Percentiles rank a stretch among this genome's conserved stretches.
Conservation (phyloP, 1,140 invertebrate genomes). For the Atta cephalotes region DNA sequence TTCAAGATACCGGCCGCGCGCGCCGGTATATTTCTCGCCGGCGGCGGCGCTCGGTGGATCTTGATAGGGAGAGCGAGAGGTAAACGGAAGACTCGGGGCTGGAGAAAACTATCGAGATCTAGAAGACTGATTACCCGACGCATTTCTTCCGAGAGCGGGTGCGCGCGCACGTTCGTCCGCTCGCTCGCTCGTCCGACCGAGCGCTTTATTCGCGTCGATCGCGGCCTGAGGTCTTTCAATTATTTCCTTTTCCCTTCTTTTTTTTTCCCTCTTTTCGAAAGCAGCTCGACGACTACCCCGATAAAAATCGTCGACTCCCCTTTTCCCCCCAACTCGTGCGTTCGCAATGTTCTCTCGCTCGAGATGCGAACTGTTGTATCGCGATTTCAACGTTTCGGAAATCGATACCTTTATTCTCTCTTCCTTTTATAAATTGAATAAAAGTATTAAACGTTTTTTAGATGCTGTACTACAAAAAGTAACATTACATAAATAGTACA, state of each 20-base stretch:
- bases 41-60: conserved; percentile 52
- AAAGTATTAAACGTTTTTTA: neutral
- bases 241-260: conserved; percentile 37
- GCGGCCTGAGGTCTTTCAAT: conserved; percentile 57
- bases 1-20: conserved; percentile 49
- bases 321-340: neutral
- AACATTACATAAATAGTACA: too few species aligned
- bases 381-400: neutral
- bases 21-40: conserved; percentile 63
- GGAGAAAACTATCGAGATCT: conserved; percentile 64
- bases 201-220: conserved; percentile 59
- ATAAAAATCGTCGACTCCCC: conserved; percentile 40
- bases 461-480: neutral
- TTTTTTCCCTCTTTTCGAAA: conserved; percentile 23
- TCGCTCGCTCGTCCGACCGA: conserved; percentile 6
- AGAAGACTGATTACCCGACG: conserved; percentile 61
- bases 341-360: neutral
- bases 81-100: conserved; percentile 52
- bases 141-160: conserved; percentile 51
- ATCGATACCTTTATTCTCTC: neutral
- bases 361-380: neutral
- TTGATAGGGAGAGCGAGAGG: conserved; percentile 54
- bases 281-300: neutral
- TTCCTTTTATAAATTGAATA: neutral
- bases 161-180: neutral